Base-by-base conservation (phyloP, 2,113 vertebrate species). In the Lampris incognitus region DNA sequence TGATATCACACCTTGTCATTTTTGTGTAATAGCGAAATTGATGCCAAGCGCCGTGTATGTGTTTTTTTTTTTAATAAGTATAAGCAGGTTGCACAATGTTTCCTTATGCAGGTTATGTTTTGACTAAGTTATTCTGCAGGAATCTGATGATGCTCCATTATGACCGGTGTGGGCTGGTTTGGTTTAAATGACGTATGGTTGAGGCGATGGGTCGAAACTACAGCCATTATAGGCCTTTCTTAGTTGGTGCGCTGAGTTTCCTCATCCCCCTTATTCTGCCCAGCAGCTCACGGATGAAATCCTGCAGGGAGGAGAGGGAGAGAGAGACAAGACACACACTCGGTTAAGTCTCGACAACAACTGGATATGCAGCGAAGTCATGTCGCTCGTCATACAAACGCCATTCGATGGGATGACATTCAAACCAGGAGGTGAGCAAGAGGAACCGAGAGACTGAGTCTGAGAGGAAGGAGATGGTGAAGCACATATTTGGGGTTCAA, bases 251-350 rank as follows among this genome's bases (percentile, higher is more conserved):
- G 58, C 95, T 97, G 84, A 99, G 94, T 92, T 98, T 99, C 75
- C 97, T 95, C 98, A 99, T 98, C 88, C 97, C 98, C 94, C 95
- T 96, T 95, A 99, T 97, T 93, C 96, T 95, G 88, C 94, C 92
- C 64, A 99, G 95, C 90, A 99, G 93, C 88, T 98, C 97, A 80
- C 95, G 95, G 87, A 99, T 96, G 88, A 99, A 99, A 84, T 95
- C 94, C 98, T 99, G 87, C 46, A 78, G 67, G 72, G 61, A 48
- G 42, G 3, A 74, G 4, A 56, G 41, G 36, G 50, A 78, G 61
- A 36, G 24, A 75, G 1, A 61, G 6, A 66, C 10, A 46, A 61
- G 41, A 55, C 24, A 61, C 66, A 62, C 60, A 70, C 44, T 55
- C 8, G 39, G 9, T 46, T 8, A 52, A 40, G 44, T 46, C 44